A percentile compares a stretch with the other conserved stretches of the same genome.
These are phyloP conservation scores for Drepana arcuata DNA, from an alignment of 1,140 invertebrate species.

Conservation along the genomic window DNA sequence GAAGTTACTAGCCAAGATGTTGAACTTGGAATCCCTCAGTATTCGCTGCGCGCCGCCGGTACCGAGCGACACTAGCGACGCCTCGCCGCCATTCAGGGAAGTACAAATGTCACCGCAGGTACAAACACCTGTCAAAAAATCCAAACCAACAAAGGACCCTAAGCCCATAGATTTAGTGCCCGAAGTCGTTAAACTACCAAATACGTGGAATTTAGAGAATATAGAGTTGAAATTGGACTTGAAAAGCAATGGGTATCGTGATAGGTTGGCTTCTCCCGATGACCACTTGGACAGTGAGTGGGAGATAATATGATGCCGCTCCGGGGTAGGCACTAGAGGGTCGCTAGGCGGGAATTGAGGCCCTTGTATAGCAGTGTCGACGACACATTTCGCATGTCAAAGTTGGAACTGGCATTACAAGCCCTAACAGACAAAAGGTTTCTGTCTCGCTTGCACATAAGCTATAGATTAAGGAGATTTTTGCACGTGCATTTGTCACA, in stretches of 20 bases:
- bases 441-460: too few relatives aligned
- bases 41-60: slow-evolving; percentile 21
- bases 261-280: slow-evolving; percentile 38
- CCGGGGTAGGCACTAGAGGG: neutral
- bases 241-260: slow-evolving; percentile 31
- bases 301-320: slow-evolving; percentile 44
- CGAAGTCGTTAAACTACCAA: slow-evolving; percentile 51
- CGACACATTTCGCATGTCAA: too few relatives aligned
- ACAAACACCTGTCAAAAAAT: slow-evolving; percentile 1
- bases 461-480: too few relatives aligned
- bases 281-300: slow-evolving; percentile 52
- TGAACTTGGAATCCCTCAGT: slow-evolving; percentile 62
- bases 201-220: slow-evolving; percentile 58
- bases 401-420: too few relatives aligned
- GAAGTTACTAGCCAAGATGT: slow-evolving; percentile 63
- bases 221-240: slow-evolving; percentile 48
- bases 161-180: slow-evolving; percentile 44
- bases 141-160: slow-evolving; percentile 18
- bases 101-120: neutral
- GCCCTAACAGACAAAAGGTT: too few relatives aligned
- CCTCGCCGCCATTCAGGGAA: too few relatives aligned
- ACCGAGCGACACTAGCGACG: neutral
- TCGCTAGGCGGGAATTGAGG: too few relatives aligned
- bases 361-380: too few relatives aligned
- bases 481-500: too few relatives aligned